Percentiles rank a stretch among this genome's conserved stretches.
Conservation (phyloP, 2,797 vertebrate species). For the Coregonus sp. region DNA sequence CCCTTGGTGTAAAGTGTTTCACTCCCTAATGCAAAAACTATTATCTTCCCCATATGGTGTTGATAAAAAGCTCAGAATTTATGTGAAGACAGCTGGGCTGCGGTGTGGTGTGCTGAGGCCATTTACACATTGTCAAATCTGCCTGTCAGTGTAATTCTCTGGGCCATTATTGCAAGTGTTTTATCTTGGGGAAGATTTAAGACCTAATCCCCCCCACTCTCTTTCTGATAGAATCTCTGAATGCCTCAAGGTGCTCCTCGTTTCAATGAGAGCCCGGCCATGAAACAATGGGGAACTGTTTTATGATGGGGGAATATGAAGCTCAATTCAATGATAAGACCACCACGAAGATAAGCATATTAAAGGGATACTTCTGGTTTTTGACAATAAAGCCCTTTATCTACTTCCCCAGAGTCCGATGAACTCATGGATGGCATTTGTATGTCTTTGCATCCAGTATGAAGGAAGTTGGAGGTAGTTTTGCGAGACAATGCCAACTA, state of each 20-base stretch:
- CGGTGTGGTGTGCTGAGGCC: slow-evolving; percentile 18
- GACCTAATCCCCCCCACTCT: slow-evolving; percentile 15
- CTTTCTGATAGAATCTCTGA: not conserved
- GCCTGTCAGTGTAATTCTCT: not conserved
- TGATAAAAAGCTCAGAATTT: slow-evolving; percentile 44
- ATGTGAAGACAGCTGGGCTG: slow-evolving; percentile 28
- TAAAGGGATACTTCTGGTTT: too few species aligned
- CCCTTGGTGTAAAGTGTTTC: slow-evolving; percentile 14
- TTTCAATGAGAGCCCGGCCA: not conserved
- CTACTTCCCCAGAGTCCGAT: too few species aligned
- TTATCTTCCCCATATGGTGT: slow-evolving; percentile 38
- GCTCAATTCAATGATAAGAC: slow-evolving; percentile 1
- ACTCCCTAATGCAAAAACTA: slow-evolving; percentile 31
- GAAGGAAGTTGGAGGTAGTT: too few species aligned
- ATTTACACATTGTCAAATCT: slow-evolving; percentile 33
- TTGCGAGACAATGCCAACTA: too few species aligned
- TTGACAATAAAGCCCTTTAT: too few species aligned
- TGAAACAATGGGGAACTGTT: not conserved
- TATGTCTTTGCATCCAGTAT: too few species aligned
- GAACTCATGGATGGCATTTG: too few species aligned
- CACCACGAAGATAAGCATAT: not conserved
- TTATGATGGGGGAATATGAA: slow-evolving; percentile 8
- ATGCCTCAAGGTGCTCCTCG: not conserved
- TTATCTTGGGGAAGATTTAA: slow-evolving; percentile 34
- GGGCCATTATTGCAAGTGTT: slow-evolving; percentile 16